Percentiles rank a stretch among this genome's conserved stretches.
These are phyloP conservation scores for Ips nitidus DNA, from an alignment of 1,140 invertebrate genomes.

Conservation along the genomic window DNA sequence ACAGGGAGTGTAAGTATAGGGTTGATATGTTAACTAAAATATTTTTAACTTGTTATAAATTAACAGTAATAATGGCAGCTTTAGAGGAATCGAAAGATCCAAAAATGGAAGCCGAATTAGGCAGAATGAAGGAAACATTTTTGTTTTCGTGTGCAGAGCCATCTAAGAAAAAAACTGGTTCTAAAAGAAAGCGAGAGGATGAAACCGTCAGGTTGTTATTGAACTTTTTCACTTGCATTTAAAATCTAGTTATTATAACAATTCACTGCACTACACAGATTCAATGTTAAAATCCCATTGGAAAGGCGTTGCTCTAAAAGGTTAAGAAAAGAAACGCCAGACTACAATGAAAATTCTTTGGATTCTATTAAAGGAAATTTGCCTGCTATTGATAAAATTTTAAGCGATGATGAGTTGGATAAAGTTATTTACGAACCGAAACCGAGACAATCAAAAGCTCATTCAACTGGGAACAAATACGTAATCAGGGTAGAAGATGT, in stretches of 20 bases:
- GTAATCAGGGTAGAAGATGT: conserved; percentile 45
- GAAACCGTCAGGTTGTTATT: not conserved
- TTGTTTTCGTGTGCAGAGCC: not conserved
- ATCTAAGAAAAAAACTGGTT: not conserved
- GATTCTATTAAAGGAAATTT: too few relatives aligned
- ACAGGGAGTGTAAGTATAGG: not conserved
- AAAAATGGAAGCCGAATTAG: not conserved
- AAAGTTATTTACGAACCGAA: not conserved
- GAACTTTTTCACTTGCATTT: not conserved
- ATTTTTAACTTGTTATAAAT: not conserved
- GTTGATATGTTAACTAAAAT: not conserved
- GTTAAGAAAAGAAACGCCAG: not conserved
- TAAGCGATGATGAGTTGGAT: not conserved
- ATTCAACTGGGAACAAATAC: not conserved
- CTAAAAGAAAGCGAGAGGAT: not conserved
- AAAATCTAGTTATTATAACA: not conserved
- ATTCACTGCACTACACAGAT: not conserved
- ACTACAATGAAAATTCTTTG: not conserved
- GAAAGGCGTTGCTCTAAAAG: not conserved
- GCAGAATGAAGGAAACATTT: not conserved
- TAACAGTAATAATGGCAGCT: not conserved
- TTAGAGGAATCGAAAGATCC: not conserved
- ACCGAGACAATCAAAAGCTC: not conserved
- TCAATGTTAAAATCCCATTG: not conserved
- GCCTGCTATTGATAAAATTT: not conserved